Base-by-base conservation (phyloP, 2,113 vertebrate species). In the Phaetusa simplex region DNA sequence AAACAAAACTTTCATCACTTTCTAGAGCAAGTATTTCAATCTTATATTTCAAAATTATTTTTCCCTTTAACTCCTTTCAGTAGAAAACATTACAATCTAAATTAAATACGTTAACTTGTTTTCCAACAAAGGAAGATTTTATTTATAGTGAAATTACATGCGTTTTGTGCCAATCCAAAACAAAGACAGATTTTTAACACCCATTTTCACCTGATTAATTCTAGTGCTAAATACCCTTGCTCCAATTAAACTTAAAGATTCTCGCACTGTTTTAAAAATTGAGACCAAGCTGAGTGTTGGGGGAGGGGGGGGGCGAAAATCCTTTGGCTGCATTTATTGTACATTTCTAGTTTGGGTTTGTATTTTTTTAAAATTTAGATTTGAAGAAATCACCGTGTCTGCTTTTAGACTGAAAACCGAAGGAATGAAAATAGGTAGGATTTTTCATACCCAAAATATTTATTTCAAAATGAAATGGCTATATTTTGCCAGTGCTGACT, bases 391-490 rank as follows among this genome's bases (percentile, higher is more conserved):
- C 45, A 5, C n/a, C 19, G 38, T 8, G 4, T 19, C 40, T 71
- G n/a, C 16, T 66, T 66, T 81, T 47, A 70, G n/a, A 66, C 38
- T 61, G 36, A 61, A 66, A 70, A 76, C 2, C 11, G n/a, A 65
- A 61, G 20, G 85, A 76, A 82, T 49, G 36, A 78, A 88, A 73
- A 92, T 13, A 90, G 90, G 86, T 38, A 43, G 72, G 91, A 95
- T 66, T 91, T 91, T 88, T 84, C 80, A 86, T 47, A 83, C 38
- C 83, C 89, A 79, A 91, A 90, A 47, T 36, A 55, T 26, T 61
- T 82, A 24, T 47, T 91, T 93, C 66, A 69, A 88, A 96, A 93
- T 32, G 38, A 19, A 73, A 92, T 29, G 67, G 30, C 90, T 87
- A 12, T 43, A 74, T 59, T 74, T 65, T 87, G 43, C 89, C 24